Base-by-base conservation (phyloP, 2,888 invertebrate species). In the Drosophila sordidula region DNA sequence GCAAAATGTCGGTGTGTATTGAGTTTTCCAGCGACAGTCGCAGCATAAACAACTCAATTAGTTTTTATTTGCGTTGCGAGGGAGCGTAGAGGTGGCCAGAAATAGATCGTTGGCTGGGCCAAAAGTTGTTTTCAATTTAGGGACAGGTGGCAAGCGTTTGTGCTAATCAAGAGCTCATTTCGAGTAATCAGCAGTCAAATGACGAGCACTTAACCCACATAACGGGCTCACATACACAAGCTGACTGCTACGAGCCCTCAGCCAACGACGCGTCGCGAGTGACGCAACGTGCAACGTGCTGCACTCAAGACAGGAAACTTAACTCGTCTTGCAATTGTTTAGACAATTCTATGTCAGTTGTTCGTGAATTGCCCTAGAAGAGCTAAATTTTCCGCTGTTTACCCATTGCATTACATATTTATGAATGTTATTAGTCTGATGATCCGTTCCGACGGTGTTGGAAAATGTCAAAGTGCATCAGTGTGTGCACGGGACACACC, bases 41-140 rank as follows among this genome's bases (percentile, higher is more conserved):
- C 66, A 71, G 16, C 70, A 72, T 70, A 68, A 76, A 71, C 74
- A 75, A 75, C 45, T 82, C 69, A 82, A 80, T 82, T 86, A 69
- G 50, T 49, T 50, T 51, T 18, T 29, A 65, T 45, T 45, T 49
- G 65, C 41, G 22, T 55, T 58, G 56, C 39, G 45, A 32, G 57
- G 36, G 26, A 57, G 58, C 38, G 18, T 18, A 2, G 14, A 46
- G 1, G n/a, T n/a, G 16, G 26, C 41, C 42, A 38, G 45, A 32
- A 41, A 25, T 38, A 59, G 41, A 55, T 38, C 54, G 45, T 41
- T 38, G 32, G 51, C 38, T 25, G 38, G 16, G 8, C n/a, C 49
- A 16, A 55, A 36, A 52, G 16, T 18, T 25, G 34, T 38, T 50
- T 29, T 29, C 36, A 50, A 65, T 54, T 78, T 42, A 22, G 14